Conservation (phyloP, 2,888 invertebrate species). For the Sepioteuthis lessoniana region DNA sequence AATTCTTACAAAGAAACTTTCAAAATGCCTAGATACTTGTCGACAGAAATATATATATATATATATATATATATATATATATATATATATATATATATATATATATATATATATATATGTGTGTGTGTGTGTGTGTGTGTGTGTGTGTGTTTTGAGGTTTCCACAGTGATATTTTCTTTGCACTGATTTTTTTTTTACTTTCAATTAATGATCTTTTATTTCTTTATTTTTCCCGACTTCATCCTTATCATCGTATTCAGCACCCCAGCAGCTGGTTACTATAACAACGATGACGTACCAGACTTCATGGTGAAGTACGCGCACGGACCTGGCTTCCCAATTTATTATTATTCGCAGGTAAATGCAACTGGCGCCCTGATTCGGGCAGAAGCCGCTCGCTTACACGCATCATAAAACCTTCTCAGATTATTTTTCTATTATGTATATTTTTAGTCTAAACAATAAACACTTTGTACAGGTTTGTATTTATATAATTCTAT, state of each 20-base stretch:
- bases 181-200: background rate
- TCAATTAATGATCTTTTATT: background rate
- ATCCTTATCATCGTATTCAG: slow-evolving; percentile 73
- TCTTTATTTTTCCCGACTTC: background rate
- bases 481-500: no score
- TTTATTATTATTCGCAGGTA: slow-evolving; percentile 84
- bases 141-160: background rate
- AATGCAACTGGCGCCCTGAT: slow-evolving; percentile 55
- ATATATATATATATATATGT: background rate
- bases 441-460: background rate
- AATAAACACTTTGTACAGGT: background rate
- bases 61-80: no score
- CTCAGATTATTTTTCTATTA: background rate
- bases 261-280: slow-evolving; percentile 86
- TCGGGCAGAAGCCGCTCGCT: background rate
- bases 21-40: no score
- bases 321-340: slow-evolving; percentile 83
- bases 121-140: background rate
- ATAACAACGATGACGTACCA: slow-evolving; percentile 84
- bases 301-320: slow-evolving; percentile 86
- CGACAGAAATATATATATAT: no score
- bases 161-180: background rate
- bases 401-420: background rate
- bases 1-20: no score
- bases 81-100: background rate